Base-by-base conservation (phyloP, 2,113 vertebrate species). In the Ochotona princeps region DNA sequence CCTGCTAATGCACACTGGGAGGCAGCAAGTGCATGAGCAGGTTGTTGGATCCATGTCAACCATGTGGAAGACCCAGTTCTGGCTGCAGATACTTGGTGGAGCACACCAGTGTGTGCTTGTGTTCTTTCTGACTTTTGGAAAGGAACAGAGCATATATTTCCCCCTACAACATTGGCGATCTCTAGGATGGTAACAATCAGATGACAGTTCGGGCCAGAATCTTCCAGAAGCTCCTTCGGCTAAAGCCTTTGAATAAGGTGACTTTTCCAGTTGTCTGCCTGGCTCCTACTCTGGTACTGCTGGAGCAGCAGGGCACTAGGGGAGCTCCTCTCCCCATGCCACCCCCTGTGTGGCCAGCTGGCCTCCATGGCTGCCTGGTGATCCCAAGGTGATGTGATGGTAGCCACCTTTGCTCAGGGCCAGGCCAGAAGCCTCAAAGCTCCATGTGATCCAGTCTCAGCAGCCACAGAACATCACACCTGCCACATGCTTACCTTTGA, bases 321-420 rank as follows among this genome's bases (percentile, higher is more conserved):
- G 66, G 44, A 1, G 5, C 10, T 30, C 9, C 4, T 18, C 1
- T 32, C 35, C 35, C 25, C 3, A 12, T 15, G 17, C 17, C 23
- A 9, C 8, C 2, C 25, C 10, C 0, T 7, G 14, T 2, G 9
- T 9, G 2, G 7, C 30, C 30, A 28, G 67, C 30, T 7, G 21
- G 7, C 74, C 85, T 73, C 38, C 63, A 8, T 8, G 13, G 78
- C 30, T 25, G 30, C 13, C 17, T n/a, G 4, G 38, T 35, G 30
- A 30, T 9, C 26, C 78, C 47, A 13, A 10, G 18, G 5, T 28
- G 5, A 60, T 61, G 35, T 44, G 25, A 67, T 0, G 5, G 10
- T 1, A 61, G 17, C 47, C 18, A 38, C 7, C 57, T 78, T 21
- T 23, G 7, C 38, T 83, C 44, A 47, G 18, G 54, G 26, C 17